These are phyloP conservation scores for Pampus argenteus DNA, from an alignment of 2,797 vertebrate genomes.

Conservation along the genomic window DNA sequence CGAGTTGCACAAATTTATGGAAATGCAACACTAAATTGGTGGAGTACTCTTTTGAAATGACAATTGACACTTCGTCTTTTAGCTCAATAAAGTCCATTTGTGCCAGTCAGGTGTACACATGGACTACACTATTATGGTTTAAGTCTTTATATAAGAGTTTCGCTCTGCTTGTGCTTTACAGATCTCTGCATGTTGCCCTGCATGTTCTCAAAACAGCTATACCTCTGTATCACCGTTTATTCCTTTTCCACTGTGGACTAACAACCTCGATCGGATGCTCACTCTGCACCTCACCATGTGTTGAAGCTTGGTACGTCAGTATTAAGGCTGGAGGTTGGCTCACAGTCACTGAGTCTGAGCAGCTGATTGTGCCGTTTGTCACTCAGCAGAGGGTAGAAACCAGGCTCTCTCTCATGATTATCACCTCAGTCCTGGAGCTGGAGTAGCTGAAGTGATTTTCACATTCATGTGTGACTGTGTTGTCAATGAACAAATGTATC, in stretches of 20 bases:
- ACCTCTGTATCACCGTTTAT: not conserved
- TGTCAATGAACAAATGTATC: constrained; percentile 7
- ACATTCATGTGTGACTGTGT: constrained; percentile 11
- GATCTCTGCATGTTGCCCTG: not conserved
- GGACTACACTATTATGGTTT: not conserved
- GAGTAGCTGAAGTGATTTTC: constrained; percentile 35
- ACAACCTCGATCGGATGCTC: constrained; percentile 33
- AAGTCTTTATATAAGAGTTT: not conserved
- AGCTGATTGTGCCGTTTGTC: constrained; percentile 64
- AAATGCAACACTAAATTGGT: not conserved
- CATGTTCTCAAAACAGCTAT: not conserved
- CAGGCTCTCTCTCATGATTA: constrained; percentile 40
- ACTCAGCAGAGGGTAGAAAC: constrained; percentile 61
- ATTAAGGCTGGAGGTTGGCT: constrained; percentile 37
- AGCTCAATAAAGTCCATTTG: not conserved
- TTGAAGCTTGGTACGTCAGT: constrained; percentile 15
- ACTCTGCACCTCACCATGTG: constrained; percentile 13
- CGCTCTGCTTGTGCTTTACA: not conserved
- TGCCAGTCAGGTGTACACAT: constrained; percentile 1
- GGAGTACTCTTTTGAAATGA: not conserved
- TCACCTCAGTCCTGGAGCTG: constrained; percentile 25
- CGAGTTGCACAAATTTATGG: not conserved
- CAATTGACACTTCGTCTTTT: not conserved
- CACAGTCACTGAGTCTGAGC: constrained; percentile 29
- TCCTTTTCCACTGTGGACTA: not conserved